These are phyloP conservation scores for Picus viridis DNA, from an alignment of 2,797 vertebrate genomes.

Conservation along the genomic window DNA sequence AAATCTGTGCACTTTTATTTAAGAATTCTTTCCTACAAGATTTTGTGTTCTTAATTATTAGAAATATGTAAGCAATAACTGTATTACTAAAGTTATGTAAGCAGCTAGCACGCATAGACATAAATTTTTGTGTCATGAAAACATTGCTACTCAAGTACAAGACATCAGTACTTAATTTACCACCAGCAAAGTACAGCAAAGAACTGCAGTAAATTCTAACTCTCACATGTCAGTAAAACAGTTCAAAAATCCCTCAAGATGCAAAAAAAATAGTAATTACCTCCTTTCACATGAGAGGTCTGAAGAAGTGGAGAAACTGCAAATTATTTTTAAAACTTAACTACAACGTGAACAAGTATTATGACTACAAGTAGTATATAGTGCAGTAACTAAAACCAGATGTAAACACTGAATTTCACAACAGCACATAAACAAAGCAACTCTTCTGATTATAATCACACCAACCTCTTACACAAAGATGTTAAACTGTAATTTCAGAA, in stretches of 20 bases:
- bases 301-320: neutral
- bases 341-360: neutral
- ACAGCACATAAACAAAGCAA: neutral
- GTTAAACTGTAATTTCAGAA: slow-evolving; percentile 52
- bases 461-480: neutral
- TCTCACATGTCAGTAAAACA: neutral
- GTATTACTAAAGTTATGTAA: neutral
- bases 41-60: neutral
- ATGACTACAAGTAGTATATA: neutral
- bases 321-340: neutral
- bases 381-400: neutral
- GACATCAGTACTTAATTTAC: neutral
- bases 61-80: neutral
- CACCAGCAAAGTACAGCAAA: neutral
- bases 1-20: neutral
- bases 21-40: neutral
- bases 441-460: slow-evolving; percentile 3
- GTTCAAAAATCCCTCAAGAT: neutral
- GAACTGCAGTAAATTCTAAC: neutral
- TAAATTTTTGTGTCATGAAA: neutral
- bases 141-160: neutral
- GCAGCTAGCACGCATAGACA: neutral
- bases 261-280: neutral
- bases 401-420: neutral
- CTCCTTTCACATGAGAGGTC: neutral